These are phyloP conservation scores for Sparidentex hasta DNA, from an alignment of 2,797 vertebrate species.

Conservation along the genomic window DNA sequence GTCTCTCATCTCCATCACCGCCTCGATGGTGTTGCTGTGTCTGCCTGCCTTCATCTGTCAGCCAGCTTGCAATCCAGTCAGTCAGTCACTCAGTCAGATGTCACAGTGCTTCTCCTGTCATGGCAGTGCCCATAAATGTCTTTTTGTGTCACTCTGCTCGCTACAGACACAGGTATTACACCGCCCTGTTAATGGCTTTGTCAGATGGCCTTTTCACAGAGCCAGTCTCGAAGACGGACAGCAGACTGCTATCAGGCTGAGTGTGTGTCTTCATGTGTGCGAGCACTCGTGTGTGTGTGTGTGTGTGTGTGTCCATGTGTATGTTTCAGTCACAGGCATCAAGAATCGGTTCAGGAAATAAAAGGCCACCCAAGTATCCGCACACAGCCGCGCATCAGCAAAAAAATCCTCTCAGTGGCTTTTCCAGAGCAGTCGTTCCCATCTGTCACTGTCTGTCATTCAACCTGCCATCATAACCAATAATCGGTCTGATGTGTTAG, in stretches of 20 bases:
- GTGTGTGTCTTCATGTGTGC: slow-evolving; percentile 40
- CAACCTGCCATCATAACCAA: slow-evolving; percentile 14
- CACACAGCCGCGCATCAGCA: slow-evolving; percentile 62
- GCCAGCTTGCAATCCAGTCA: slow-evolving; percentile 48
- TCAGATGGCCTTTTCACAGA: slow-evolving; percentile 84
- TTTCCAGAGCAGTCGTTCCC: slow-evolving; percentile 54
- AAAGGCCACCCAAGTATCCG: slow-evolving; percentile 69
- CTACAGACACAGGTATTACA: slow-evolving; percentile 82
- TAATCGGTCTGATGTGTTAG: slow-evolving; percentile 26
- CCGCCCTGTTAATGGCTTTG: slow-evolving; percentile 84
- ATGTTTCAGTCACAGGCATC: slow-evolving; percentile 68
- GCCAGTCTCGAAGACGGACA: slow-evolving; percentile 76
- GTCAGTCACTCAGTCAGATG: slow-evolving; percentile 63
- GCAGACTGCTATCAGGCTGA: slow-evolving; percentile 67
- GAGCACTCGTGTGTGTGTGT: slow-evolving; percentile 25
- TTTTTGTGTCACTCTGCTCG: slow-evolving; percentile 75
- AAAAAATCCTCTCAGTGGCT: slow-evolving; percentile 44
- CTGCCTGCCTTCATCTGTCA: slow-evolving; percentile 64
- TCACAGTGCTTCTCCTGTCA: slow-evolving; percentile 71
- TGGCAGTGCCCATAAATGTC: slow-evolving; percentile 78
- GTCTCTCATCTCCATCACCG: slow-evolving; percentile 57
- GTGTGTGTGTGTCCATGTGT: slow-evolving; percentile 44
- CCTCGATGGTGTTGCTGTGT: slow-evolving; percentile 58
- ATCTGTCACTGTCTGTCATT: slow-evolving; percentile 65
- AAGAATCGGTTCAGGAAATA: slow-evolving; percentile 73